These are phyloP conservation scores for Piezodorus guildinii DNA, from an alignment of 1,140 invertebrate genomes.

Conservation along the genomic window DNA sequence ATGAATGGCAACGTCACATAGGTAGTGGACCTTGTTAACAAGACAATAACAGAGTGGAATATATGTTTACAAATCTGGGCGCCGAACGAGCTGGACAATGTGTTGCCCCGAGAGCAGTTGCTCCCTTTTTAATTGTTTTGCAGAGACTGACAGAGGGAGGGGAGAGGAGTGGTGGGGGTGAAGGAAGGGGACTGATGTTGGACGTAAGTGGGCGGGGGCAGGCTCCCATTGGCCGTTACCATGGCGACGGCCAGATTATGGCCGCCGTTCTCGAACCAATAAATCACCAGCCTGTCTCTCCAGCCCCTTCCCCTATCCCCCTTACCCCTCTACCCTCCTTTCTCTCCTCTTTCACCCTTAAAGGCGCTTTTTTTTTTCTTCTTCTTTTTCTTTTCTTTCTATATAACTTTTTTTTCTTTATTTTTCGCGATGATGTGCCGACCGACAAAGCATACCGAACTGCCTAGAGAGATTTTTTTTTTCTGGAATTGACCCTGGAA, in stretches of 20 bases:
- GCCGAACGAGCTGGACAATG: background rate
- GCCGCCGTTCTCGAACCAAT: conserved; percentile 5
- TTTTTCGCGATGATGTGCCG: background rate
- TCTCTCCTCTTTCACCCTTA: conserved; percentile 7
- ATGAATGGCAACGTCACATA: too few species aligned
- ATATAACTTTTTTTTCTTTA: background rate
- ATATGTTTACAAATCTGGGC: conserved; percentile 9
- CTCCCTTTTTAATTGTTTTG: background rate
- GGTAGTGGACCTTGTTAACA: conserved; percentile 10
- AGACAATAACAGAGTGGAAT: background rate
- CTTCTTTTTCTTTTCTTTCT: background rate
- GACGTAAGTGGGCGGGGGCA: conserved; percentile 1
- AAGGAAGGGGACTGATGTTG: background rate
- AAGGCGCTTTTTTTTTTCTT: background rate
- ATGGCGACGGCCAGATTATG: conserved; percentile 13
- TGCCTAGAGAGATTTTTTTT: background rate
- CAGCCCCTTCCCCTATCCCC: background rate
- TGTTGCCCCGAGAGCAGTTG: background rate
- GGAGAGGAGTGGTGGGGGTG: background rate
- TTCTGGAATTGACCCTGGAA: conserved; percentile 4
- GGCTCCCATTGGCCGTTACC: conserved; percentile 6
- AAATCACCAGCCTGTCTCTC: conserved; percentile 1
- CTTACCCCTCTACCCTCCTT: conserved; percentile 2
- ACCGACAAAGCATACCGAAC: conserved; percentile 4
- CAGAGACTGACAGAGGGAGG: background rate